Evolutionary conservation across 2,113 vertebrate genomes (phyloP).

Genomic region (Mystacornis crossleyi): DNA sequence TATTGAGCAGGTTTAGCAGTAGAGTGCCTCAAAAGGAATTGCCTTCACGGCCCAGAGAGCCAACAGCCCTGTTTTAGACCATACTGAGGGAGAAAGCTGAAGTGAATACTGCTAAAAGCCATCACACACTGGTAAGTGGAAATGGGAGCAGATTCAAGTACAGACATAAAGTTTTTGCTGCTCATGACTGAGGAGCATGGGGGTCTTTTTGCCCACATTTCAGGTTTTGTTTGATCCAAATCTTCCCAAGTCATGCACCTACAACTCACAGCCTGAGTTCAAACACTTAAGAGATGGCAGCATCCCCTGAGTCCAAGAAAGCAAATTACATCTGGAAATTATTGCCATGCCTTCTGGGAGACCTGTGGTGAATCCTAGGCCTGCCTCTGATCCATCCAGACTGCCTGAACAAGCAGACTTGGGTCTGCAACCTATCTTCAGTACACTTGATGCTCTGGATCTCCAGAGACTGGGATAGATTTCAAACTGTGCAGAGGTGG

Average conservation of each 20-base stretch:
- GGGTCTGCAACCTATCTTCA: not conserved
- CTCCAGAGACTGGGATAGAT: not conserved
- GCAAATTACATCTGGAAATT: not conserved
- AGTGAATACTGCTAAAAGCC: not conserved
- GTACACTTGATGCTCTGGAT: not conserved
- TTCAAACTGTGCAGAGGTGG: not conserved
- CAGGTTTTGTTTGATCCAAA: not conserved
- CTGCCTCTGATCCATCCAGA: not conserved
- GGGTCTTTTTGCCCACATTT: not conserved
- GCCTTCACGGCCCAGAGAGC: not conserved
- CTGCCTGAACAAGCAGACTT: not conserved
- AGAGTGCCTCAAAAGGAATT: not conserved
- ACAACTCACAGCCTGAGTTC: not conserved
- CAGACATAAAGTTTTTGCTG: not conserved
- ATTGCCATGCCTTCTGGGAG: not conserved
- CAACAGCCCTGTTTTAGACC: not conserved
- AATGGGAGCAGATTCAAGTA: not conserved
- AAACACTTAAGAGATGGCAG: not conserved
- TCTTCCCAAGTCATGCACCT: not conserved
- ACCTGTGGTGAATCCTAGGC: not conserved
- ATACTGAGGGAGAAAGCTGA: not conserved
- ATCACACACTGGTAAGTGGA: not conserved
- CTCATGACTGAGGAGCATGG: not conserved
- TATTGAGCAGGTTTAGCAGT: not conserved
- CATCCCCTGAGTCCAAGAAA: not conserved